Base-by-base conservation (phyloP, 2,113 vertebrate species). In the Anarhynchus alexandrinus region DNA sequence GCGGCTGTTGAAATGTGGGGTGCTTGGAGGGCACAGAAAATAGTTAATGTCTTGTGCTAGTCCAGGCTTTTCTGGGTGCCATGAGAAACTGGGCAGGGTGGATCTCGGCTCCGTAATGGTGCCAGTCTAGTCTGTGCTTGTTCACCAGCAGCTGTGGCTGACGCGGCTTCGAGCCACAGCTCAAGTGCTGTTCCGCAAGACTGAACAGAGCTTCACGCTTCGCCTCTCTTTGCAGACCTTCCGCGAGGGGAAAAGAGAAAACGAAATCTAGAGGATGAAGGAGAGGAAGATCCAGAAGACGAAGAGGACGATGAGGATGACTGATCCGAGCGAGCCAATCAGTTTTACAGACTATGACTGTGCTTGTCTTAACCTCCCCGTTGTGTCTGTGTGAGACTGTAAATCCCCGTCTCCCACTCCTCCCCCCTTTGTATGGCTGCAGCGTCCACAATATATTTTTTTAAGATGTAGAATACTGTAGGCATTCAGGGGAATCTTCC, bases 361-460 rank as follows among this genome's bases (percentile, higher is more conserved):
- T 91, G 90, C 94, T 94, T 96, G 95, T 93, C 72, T 94, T 95
- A 74, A 94, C 93, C 80, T 95, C 86, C 94, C 82, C 59, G 49
- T 97, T 94, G 96, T 95, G 96, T 93, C 96, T 96, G 61, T 93
- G 96, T 97, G 96, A 97, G 97, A 97, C 96, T 96, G 96, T 95
- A 95, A 95, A 96, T 87, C 93, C 95, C 96, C 1, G 8, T 66
- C 87, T 88, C 96, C 96, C 81, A 19, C 86, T 96, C 96, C 89
- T 95, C 78, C 86, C 94, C 93, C 45, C 92, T 97, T 97, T 97
- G 95, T 97, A 97, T 94, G 97, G 96, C 96, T 97, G 96, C 96
- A 97, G 96, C 94, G 16, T 94, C 96, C 94, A 97, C 96, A 97
- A 92, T 97, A 97, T 97, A 97, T 98, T 97, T 98, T 97, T 98